Conservation (phyloP, 2,113 vertebrate species). For the Oriolus oriolus region DNA sequence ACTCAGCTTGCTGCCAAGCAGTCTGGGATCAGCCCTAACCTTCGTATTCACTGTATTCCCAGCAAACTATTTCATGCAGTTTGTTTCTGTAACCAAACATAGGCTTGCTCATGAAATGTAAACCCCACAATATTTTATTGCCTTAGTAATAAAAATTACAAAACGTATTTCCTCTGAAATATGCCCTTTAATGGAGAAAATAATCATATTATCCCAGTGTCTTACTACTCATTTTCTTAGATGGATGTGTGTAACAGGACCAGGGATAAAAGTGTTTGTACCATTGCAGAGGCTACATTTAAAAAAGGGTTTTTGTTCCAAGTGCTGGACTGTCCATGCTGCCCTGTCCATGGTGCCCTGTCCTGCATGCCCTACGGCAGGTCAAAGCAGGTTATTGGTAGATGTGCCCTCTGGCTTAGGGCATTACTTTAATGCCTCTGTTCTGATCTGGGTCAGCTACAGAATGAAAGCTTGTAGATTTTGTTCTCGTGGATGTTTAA, state of each 20-base stretch:
- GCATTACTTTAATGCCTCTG: not conserved
- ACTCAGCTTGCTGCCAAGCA: not conserved
- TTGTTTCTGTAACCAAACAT: not conserved
- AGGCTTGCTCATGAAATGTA: not conserved
- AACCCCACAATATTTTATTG: not conserved
- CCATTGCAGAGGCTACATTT: not conserved
- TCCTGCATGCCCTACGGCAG: not conserved
- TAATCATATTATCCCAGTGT: not conserved
- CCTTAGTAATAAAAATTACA: not conserved
- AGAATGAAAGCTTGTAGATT: not conserved
- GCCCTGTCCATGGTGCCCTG: not conserved
- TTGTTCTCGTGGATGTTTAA: not conserved
- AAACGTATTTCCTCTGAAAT: not conserved
- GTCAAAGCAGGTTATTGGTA: not conserved
- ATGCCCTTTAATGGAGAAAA: not conserved
- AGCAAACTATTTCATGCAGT: not conserved
- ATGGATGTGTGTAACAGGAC: not conserved
- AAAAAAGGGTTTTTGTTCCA: not conserved
- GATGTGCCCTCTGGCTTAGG: not conserved
- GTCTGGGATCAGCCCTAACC: not conserved
- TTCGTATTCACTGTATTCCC: not conserved
- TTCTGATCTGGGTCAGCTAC: not conserved
- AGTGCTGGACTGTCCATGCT: not conserved
- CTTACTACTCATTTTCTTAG: not conserved
- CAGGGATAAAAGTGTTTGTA: not conserved